Conservation (phyloP, 30 jellyfish, hydroid and myxozoan genomes). For the Hydractinia symbiolongicarpus region DNA sequence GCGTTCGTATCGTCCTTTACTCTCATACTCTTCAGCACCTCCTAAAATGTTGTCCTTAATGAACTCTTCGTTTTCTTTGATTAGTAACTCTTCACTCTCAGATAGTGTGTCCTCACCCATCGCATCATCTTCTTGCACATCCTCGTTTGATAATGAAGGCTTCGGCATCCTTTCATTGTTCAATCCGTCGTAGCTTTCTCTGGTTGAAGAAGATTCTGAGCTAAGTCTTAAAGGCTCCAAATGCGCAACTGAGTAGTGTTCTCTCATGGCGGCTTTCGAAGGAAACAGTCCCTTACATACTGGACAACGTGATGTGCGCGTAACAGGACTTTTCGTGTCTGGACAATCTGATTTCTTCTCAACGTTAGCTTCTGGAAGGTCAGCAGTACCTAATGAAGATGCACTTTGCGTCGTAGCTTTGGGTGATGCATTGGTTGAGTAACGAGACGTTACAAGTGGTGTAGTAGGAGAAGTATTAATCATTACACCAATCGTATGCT, state of each 20-base stretch:
- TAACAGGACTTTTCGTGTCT: background rate
- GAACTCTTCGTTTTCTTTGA: conserved; percentile 29
- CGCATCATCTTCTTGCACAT: background rate
- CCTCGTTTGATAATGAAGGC: background rate
- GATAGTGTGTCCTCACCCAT: conserved; percentile 10
- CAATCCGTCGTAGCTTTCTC: background rate
- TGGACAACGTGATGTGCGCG: conserved; percentile 26
- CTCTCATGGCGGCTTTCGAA: conserved; percentile 22
- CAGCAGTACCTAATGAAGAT: background rate
- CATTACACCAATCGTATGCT: conserved; percentile 18
- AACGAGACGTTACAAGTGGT: too few species aligned
- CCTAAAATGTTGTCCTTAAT: conserved; percentile 30
- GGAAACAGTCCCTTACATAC: conserved; percentile 22
- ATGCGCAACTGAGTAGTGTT: conserved; percentile 25
- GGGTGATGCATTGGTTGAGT: background rate
- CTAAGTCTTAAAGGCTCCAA: background rate
- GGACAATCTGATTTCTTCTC: background rate
- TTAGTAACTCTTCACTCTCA: conserved; percentile 26
- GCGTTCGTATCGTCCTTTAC: conserved; percentile 34
- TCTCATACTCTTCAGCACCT: conserved; percentile 30
- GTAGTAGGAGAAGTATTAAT: background rate
- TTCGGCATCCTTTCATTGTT: background rate
- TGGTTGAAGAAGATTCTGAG: background rate
- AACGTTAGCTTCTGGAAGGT: background rate
- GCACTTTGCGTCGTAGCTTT: background rate